Conservation (phyloP, 2,113 vertebrate genomes). For the Pangasianodon gigas region DNA sequence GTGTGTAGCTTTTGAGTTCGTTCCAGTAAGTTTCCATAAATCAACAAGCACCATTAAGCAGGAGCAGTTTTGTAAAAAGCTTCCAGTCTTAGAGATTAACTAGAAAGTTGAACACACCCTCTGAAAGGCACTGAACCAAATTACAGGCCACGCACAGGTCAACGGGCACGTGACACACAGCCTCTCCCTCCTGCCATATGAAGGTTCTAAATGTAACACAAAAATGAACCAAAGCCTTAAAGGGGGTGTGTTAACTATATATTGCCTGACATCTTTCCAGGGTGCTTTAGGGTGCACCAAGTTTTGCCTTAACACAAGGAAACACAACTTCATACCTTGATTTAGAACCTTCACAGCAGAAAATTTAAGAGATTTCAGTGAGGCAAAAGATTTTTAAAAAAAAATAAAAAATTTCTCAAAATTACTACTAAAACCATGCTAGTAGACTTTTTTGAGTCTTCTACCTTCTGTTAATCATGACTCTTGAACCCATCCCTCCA, state of each 20-base stretch:
- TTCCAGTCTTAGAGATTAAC: slow-evolving; percentile 5
- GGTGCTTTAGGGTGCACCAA: neutral
- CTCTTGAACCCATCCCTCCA: neutral
- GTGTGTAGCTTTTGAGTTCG: neutral
- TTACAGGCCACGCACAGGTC: slow-evolving; percentile 39
- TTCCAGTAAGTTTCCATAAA: slow-evolving; percentile 31
- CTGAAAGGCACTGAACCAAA: slow-evolving; percentile 41
- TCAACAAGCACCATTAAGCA: slow-evolving; percentile 27
- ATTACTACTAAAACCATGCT: neutral
- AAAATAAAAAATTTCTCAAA: slow-evolving; percentile 2
- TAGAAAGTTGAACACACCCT: slow-evolving; percentile 27
- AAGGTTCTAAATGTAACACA: slow-evolving; percentile 17
- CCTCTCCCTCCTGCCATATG: slow-evolving; percentile 7
- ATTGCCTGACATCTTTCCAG: slow-evolving; percentile 13
- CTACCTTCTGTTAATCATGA: neutral
- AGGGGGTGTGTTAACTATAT: slow-evolving; percentile 23
- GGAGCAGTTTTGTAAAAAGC: neutral
- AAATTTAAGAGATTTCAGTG: neutral
- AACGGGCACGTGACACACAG: slow-evolving; percentile 15
- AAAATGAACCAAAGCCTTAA: slow-evolving; percentile 31
- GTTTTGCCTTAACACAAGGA: slow-evolving; percentile 16
- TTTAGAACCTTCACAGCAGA: neutral
- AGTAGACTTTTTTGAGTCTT: neutral
- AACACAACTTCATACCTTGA: slow-evolving; percentile 12
- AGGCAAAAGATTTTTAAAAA: neutral